These are phyloP conservation scores for Trissonchulus sp. DNA, from an alignment of 2,888 invertebrate genomes.

Conservation along the genomic window DNA sequence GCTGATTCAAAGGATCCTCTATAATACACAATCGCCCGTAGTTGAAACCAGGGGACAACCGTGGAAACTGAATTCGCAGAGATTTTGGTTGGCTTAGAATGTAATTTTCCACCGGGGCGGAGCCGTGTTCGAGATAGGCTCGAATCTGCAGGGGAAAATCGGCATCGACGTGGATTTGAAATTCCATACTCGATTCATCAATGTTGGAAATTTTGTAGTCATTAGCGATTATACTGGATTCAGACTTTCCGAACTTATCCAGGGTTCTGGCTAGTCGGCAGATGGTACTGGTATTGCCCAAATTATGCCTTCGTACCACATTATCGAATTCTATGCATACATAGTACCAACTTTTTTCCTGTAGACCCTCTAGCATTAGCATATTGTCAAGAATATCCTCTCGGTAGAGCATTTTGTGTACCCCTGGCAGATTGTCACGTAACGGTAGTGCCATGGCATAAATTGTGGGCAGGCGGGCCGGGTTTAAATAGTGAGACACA, in stretches of 20 bases:
- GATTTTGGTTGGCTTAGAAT: slow-evolving; percentile 12
- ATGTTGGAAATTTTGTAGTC: background rate
- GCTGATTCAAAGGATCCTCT: slow-evolving; percentile 7
- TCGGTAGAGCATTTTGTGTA: slow-evolving; percentile 9
- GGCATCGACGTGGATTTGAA: slow-evolving; percentile 17
- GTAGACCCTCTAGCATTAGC: background rate
- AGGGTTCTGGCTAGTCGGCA: slow-evolving; percentile 14
- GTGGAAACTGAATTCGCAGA: background rate
- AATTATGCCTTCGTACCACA: background rate
- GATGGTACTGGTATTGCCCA: background rate
- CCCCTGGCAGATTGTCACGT: background rate
- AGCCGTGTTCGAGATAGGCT: background rate
- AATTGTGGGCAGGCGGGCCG: slow-evolving; percentile 10
- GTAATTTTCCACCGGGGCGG: slow-evolving; percentile 13
- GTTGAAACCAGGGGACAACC: background rate
- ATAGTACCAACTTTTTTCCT: slow-evolving; percentile 13
- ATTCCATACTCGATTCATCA: background rate
- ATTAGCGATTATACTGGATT: no score
- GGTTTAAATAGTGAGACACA: slow-evolving; percentile 8
- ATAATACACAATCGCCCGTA: slow-evolving; percentile 23
- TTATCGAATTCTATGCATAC: slow-evolving; percentile 26
- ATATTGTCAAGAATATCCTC: slow-evolving; percentile 4
- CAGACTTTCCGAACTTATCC: slow-evolving; percentile 25
- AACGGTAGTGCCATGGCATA: background rate
- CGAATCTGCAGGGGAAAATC: background rate